phyloP scores from a whole-genome alignment of 1,140 invertebrate genomes.

The Cydia splendana region DNA sequence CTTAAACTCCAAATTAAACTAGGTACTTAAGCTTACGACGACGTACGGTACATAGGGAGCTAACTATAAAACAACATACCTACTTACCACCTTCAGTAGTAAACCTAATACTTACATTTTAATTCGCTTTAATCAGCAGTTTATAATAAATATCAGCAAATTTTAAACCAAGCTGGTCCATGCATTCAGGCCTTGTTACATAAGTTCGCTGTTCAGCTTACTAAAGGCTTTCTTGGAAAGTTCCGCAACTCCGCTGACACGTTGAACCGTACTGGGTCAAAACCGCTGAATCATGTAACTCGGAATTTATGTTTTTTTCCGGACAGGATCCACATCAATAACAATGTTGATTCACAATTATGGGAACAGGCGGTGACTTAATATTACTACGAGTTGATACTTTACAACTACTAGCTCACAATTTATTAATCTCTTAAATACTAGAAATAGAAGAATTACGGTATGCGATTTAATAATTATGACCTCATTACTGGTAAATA shows the following conservation, averaged over 20 bases:
- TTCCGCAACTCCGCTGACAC: slow-evolving; percentile 16
- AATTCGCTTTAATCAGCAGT: not conserved
- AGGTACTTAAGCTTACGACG: too few species aligned
- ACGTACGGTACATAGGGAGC: too few species aligned
- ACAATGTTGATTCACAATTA: slow-evolving; percentile 4
- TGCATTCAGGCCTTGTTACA: not conserved
- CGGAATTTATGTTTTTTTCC: slow-evolving; percentile 21
- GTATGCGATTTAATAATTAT: not conserved
- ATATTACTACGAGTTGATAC: not conserved
- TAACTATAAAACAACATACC: too few species aligned
- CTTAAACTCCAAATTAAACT: too few species aligned
- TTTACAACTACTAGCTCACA: not conserved
- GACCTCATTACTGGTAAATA: not conserved
- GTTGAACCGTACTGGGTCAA: not conserved
- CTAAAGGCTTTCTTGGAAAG: slow-evolving; percentile 18
- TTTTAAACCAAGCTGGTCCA: not conserved
- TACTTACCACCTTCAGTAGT: too few species aligned
- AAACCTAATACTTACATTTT: too few species aligned
- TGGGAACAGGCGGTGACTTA: not conserved
- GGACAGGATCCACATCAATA: not conserved
- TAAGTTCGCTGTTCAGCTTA: not conserved
- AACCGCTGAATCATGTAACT: slow-evolving; percentile 19
- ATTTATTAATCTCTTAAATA: not conserved
- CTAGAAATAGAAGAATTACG: not conserved
- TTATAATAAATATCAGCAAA: not conserved